Percentiles rank a stretch among this genome's conserved stretches.
phyloP scores from a whole-genome alignment of 2,888 invertebrate genomes.

The Sympetrum striolatum region DNA sequence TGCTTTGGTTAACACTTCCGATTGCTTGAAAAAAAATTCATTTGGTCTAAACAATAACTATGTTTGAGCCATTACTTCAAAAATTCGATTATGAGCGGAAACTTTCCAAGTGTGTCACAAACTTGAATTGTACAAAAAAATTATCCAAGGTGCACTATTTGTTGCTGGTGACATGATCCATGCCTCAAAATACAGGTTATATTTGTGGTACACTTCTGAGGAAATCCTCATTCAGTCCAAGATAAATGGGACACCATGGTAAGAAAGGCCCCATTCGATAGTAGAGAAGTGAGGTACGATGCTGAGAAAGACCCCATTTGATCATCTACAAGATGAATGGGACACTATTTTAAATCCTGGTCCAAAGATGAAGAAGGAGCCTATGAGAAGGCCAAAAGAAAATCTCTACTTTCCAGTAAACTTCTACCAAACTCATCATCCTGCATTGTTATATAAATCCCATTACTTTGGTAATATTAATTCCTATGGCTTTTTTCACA shows the following conservation, averaged over 20 bases:
- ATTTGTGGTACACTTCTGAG: constrained; percentile 23
- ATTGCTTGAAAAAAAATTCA: not conserved
- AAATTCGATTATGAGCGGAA: constrained; percentile 6
- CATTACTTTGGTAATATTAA: constrained; percentile 35
- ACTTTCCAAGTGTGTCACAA: constrained; percentile 39
- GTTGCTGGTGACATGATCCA: constrained; percentile 21
- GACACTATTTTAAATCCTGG: constrained; percentile 16
- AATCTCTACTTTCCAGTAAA: constrained; percentile 31
- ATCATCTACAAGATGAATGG: not conserved
- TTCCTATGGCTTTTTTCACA: constrained; percentile 42
- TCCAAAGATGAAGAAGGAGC: constrained; percentile 36
- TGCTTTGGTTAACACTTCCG: not conserved
- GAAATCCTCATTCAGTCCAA: not conserved
- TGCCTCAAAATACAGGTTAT: constrained; percentile 27
- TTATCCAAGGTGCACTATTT: constrained; percentile 36
- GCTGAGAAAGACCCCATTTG: not conserved
- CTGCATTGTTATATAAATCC: constrained; percentile 33
- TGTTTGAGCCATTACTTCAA: constrained; percentile 13
- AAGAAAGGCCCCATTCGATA: not conserved
- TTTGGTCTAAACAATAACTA: not conserved
- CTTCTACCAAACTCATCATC: constrained; percentile 26
- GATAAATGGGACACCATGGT: not conserved
- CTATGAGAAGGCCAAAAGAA: constrained; percentile 20
- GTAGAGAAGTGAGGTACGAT: not conserved
- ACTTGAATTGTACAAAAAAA: constrained; percentile 42